Conservation (phyloP, 2,113 vertebrate genomes). For the Chamaea fasciata region DNA sequence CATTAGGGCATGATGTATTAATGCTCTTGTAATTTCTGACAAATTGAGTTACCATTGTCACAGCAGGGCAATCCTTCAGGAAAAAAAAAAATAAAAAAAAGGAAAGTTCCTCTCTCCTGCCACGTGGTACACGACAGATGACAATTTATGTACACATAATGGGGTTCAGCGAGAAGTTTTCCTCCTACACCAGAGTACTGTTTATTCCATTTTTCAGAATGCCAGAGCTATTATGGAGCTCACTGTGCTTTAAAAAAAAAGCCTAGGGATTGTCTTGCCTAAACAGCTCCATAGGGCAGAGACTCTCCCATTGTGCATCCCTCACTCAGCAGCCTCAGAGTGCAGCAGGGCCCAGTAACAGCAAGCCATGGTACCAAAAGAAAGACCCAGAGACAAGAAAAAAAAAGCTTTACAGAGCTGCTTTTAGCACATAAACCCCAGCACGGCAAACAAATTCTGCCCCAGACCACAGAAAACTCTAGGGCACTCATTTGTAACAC, state of each 20-base stretch:
- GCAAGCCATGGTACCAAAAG: neutral
- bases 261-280: neutral
- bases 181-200: neutral
- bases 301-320: neutral
- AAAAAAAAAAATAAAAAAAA: neutral
- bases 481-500: neutral
- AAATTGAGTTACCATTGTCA: constrained; percentile 51
- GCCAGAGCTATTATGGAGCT: neutral
- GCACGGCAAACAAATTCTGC: neutral
- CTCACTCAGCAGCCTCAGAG: neutral
- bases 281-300: neutral
- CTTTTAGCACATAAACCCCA: neutral
- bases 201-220: neutral
- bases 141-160: neutral
- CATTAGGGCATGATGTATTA: constrained; percentile 44
- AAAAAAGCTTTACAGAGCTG: neutral
- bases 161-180: neutral
- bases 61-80: neutral
- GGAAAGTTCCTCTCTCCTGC: neutral
- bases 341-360: neutral
- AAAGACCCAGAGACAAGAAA: neutral
- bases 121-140: neutral
- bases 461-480: neutral
- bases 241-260: neutral
- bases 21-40: constrained; percentile 37